Evolutionary conservation across 2,888 invertebrate genomes (phyloP), one percentile per base, ranked within the genome.

Genomic region (Mongoloraphidia duomilia): DNA sequence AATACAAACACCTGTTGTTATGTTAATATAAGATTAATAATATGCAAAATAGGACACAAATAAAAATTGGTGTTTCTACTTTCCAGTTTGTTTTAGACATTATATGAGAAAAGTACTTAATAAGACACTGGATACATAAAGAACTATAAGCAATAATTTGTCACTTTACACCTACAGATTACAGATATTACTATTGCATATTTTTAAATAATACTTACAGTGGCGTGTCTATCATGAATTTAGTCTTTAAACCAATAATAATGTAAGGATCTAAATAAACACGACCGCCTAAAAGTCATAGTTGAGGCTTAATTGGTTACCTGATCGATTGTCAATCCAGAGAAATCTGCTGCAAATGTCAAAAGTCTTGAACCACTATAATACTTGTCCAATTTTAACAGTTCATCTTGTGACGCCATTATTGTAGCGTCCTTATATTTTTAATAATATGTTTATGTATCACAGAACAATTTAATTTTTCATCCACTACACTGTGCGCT

Each of bases 321-420:
- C 75, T 86, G 76, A 71, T 89, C 88, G 60, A 88, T 76, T 46
- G 85, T 82, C 56, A 89, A 71, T 53, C 84, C 84, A 56, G 79
- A 67, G 61, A 73, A 71, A 58, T 76, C 77, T 35, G 84, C 76
- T 52, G 88, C 61, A 71, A 80, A 82, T 52, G 73, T 63, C 65
- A 89, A 84, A 51, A 79, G 64, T 61, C 77, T 77, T 64, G 82
- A 82, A 51, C 86, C 87, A 63, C 80, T 79, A 63, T 85, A 85
- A 43, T 43, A 10, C 13, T 42, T 26, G 26, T 26, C 26, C 26
- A 26, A 26, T 26, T 26, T 26, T 3, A 6, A 26, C 26, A 26
- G 26, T 26, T 26, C 26, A 26, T 26, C 26, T 26, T 37, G 9
- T 17, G 39, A 46, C 33, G 36, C 34, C 36, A 46, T 46, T 26